These are phyloP conservation scores for Mesorhabditis spiculigera DNA, from an alignment of 2,888 invertebrate genomes.

Conservation along the genomic window DNA sequence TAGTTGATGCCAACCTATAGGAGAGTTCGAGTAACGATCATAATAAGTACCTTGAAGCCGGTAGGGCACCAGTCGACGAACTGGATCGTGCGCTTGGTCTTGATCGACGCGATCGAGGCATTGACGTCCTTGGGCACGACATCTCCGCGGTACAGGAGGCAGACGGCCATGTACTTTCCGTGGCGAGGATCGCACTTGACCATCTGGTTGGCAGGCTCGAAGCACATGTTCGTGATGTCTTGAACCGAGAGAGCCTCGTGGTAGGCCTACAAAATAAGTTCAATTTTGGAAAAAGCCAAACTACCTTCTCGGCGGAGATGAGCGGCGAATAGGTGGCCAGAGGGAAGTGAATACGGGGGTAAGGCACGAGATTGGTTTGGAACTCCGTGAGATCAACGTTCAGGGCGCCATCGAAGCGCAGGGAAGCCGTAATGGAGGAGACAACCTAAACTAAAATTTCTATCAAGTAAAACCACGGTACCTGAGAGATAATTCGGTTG, in stretches of 20 bases:
- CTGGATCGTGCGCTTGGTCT: slow-evolving; percentile 77
- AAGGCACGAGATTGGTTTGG: slow-evolving; percentile 69
- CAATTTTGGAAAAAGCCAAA: background rate
- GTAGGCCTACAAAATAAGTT: slow-evolving; percentile 23
- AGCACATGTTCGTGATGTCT: slow-evolving; percentile 89
- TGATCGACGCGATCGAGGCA: slow-evolving; percentile 88
- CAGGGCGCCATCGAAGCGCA: slow-evolving; percentile 82
- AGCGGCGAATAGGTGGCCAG: slow-evolving; percentile 66
- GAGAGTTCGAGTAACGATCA: slow-evolving; percentile 17
- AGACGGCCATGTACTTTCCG: slow-evolving; percentile 63
- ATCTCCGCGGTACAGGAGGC: slow-evolving; percentile 71
- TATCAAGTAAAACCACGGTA: slow-evolving; percentile 58
- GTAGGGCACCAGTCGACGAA: slow-evolving; percentile 73
- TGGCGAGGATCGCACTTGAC: slow-evolving; percentile 77
- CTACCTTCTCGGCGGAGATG: slow-evolving; percentile 41
- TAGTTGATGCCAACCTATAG: slow-evolving; percentile 54
- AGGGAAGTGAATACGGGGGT: slow-evolving; percentile 86
- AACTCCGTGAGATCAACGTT: slow-evolving; percentile 83
- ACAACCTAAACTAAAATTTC: slow-evolving; percentile 71
- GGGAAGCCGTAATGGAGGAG: slow-evolving; percentile 80
- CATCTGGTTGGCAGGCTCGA: slow-evolving; percentile 82
- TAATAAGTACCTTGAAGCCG: slow-evolving; percentile 35
- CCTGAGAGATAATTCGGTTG: slow-evolving; percentile 85
- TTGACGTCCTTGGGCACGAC: slow-evolving; percentile 90
- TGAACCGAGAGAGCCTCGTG: slow-evolving; percentile 50